Evolutionary conservation across 2,888 invertebrate species (phyloP), one percentile per base, ranked within the genome.

Genomic region (Linnaemya vulpina): DNA sequence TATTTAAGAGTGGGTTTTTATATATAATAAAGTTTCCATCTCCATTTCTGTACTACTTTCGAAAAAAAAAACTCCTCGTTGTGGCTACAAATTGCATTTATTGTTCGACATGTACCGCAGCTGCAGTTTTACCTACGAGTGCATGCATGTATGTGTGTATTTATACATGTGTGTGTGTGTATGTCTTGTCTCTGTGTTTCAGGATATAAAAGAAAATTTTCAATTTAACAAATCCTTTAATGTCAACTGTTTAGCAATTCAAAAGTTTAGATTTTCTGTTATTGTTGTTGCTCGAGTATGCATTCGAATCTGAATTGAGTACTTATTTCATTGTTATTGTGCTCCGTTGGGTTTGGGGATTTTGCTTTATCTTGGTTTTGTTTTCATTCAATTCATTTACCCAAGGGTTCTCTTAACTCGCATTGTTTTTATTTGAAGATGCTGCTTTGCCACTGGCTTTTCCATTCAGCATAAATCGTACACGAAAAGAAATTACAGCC

Each of bases 161-260:
- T 2, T 13, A 9, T 13, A n/a, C 13, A 9, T 53, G 20, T 10
- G 9, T 9, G 13, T 13, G 30, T 30, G 30, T 30, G 5, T 30
- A 5, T 13, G 13, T 13, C n/a, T 17, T 22, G 9, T 22, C 0
- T 58, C 30, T 15, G 11, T 51, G 17, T 55, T 11, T 65, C 30
- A 25, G 43, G 30, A 63, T 2, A 55, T 22, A 63, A 63, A 79
- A 51, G 51, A 60, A 65, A 73, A 55, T 68, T 78, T 83, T 83
- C 74, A 78, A 83, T 78, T 83, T 83, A 78, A 63, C 78, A 74
- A 83, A 70, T 78, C 74, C 78, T 78, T 83, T 78, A 83, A 78
- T 78, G 78, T 74, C 74, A 78, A 78, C 74, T 78, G 68, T 70
- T 74, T 78, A 58, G 30, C 63, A 78, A 78, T 49, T 35, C 22